Conservation (phyloP, 2,888 invertebrate genomes). For the Microplitis deprimator region DNA sequence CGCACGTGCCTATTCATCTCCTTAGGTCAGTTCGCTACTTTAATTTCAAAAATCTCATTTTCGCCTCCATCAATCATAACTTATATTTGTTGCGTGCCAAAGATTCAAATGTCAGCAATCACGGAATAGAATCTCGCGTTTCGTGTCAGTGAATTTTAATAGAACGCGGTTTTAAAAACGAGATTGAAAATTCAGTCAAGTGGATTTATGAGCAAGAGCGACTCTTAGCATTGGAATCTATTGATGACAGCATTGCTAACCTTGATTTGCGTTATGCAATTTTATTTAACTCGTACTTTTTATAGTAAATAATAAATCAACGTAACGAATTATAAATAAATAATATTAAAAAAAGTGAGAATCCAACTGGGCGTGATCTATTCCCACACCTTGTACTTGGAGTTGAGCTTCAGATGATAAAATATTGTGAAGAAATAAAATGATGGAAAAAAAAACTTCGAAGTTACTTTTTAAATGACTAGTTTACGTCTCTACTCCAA, state of each 20-base stretch:
- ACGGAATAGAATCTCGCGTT: background rate
- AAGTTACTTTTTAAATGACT: background rate
- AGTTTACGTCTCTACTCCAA: background rate
- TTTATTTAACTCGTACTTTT: no score
- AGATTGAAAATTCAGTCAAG: background rate
- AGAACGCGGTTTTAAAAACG: background rate
- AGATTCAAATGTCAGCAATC: background rate
- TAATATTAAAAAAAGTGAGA: constrained; percentile 4
- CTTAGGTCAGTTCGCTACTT: constrained; percentile 16
- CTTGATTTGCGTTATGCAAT: background rate
- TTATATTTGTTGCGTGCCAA: background rate
- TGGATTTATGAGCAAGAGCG: background rate
- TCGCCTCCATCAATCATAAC: background rate
- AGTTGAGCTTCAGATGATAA: background rate
- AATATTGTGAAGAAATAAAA: background rate
- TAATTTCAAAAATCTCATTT: background rate
- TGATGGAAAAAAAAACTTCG: background rate
- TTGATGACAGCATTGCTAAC: background rate
- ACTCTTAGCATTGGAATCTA: background rate
- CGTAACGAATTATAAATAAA: constrained; percentile 6
- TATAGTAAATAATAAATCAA: background rate
- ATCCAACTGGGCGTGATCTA: constrained; percentile 27
- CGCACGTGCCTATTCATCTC: constrained; percentile 22
- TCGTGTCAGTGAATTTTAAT: background rate
- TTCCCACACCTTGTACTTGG: constrained; percentile 37